Base-by-base conservation (phyloP, 2,888 invertebrate genomes). In the Metopia argyrocephala region DNA sequence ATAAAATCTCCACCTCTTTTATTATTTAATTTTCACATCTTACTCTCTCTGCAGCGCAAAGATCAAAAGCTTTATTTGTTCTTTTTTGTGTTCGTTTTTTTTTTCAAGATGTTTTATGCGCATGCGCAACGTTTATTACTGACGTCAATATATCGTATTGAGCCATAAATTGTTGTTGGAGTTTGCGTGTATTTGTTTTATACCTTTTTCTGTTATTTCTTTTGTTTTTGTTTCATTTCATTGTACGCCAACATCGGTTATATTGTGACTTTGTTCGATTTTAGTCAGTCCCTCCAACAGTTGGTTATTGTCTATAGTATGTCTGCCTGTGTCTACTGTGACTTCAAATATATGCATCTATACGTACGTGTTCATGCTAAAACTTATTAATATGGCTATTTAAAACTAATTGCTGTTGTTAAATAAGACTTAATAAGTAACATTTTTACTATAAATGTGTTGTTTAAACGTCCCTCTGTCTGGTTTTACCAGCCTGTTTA, bases 401-500 rank as follows among this genome's bases (percentile, higher is more conserved):
- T 81, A 70, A 75, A 78, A 81, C 81, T 81, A 81, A 81, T 81
- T 81, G 81, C 81, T 81, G 81, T 78, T 81, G 74, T 81, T 81
- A 78, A 81, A 78, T 75, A 81, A 81, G 75, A 70, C 81, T 81
- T 75, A 81, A 81, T 78, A 81, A 75, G 78, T 78, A 81, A 81
- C 70, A 61, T 81, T 69, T n/a, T 81, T 78, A 70, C 76, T 78
- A 62, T 78, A 78, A 73, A 78, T 78, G 61, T 78, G 59, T 65
- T 46, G 56, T 52, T 21, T 50, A 23, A 23, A 46, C 9, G 64
- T 66, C 50, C 31, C 38, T 45, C 46, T 56, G n/a, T 57, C 27
- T 75, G 45, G 28, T 7, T 68, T 68, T 18, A 48, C 52, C 21
- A 46, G 28, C 50, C 12, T 52, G 61, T 54, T 46, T n/a, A n/a